A percentile compares a stretch with the other conserved stretches of the same genome.
These are phyloP conservation scores for Speoplatyrhinus poulsoni DNA, from an alignment of 2,113 vertebrate species.

Conservation along the genomic window DNA sequence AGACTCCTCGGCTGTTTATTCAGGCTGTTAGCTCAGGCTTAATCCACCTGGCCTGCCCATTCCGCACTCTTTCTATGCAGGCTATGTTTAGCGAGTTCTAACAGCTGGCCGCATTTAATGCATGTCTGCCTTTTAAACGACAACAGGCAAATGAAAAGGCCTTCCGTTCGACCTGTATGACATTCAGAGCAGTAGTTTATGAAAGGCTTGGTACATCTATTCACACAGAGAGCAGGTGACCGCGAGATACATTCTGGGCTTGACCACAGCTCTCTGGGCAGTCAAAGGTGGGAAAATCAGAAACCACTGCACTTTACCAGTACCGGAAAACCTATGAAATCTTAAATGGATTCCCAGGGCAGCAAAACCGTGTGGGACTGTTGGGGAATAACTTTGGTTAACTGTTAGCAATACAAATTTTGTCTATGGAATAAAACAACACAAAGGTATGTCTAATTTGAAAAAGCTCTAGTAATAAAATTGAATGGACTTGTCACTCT, in stretches of 20 bases:
- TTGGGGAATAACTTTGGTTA: background rate
- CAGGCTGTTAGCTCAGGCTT: background rate
- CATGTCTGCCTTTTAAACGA: background rate
- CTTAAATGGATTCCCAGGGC: background rate
- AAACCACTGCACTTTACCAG: slow-evolving; percentile 15
- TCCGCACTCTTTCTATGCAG: slow-evolving; percentile 3
- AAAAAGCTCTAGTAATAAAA: background rate
- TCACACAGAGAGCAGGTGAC: slow-evolving; percentile 40
- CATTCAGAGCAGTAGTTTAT: slow-evolving; percentile 73
- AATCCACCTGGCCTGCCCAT: background rate
- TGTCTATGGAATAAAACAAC: background rate
- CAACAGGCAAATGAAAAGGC: background rate
- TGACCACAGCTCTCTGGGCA: slow-evolving; percentile 56
- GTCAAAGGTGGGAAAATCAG: slow-evolving; percentile 32
- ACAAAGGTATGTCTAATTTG: slow-evolving; percentile 20
- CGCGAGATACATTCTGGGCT: slow-evolving; percentile 52
- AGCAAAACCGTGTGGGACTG: background rate
- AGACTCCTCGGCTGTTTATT: slow-evolving; percentile 13
- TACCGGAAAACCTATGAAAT: slow-evolving; percentile 1
- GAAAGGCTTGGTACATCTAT: slow-evolving; percentile 62
- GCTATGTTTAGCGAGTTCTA: slow-evolving; percentile 33
- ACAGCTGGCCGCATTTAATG: background rate
- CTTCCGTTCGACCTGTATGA: slow-evolving; percentile 53
- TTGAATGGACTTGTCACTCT: background rate
- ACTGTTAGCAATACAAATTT: slow-evolving; percentile 5